A percentile compares a stretch with the other conserved stretches of the same genome.
These are phyloP conservation scores for Brenthis daphne DNA, from an alignment of 2,888 invertebrate genomes.

Conservation along the genomic window DNA sequence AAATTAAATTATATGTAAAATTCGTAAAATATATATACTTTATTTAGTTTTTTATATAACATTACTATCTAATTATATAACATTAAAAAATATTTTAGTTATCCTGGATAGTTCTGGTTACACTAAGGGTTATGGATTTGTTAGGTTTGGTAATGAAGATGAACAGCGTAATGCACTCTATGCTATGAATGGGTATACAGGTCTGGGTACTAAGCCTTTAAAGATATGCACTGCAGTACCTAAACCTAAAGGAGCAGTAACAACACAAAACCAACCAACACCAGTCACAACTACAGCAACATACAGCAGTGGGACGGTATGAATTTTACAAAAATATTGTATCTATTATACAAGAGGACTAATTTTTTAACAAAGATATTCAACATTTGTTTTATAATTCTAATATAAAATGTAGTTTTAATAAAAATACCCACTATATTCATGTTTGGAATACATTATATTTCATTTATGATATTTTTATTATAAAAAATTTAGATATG, in stretches of 20 bases:
- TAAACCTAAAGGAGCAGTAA: constrained; percentile 84
- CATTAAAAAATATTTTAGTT: constrained; percentile 77
- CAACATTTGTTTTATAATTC: too few relatives aligned
- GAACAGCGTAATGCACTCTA: constrained; percentile 95
- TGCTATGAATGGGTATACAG: constrained; percentile 96
- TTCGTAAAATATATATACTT: neutral
- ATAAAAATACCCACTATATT: too few relatives aligned
- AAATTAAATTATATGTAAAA: neutral
- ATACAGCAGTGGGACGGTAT: constrained; percentile 67
- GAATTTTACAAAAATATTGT: constrained; percentile 29
- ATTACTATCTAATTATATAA: neutral
- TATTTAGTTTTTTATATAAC: too few relatives aligned
- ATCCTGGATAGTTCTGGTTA: constrained; percentile 94
- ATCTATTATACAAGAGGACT: too few relatives aligned
- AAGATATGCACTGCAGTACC: constrained; percentile 97
- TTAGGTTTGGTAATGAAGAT: constrained; percentile 95
- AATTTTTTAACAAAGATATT: too few relatives aligned
- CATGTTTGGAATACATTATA: too few relatives aligned
- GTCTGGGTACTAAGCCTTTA: constrained; percentile 92
- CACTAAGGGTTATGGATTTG: constrained; percentile 98
- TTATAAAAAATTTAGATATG: too few relatives aligned
- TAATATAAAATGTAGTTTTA: too few relatives aligned
- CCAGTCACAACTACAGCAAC: constrained; percentile 56
- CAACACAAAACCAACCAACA: constrained; percentile 54
- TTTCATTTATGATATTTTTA: too few relatives aligned